These are phyloP conservation scores for Drosophila nigromelanica DNA, from an alignment of 1,140 invertebrate genomes.

Conservation along the genomic window DNA sequence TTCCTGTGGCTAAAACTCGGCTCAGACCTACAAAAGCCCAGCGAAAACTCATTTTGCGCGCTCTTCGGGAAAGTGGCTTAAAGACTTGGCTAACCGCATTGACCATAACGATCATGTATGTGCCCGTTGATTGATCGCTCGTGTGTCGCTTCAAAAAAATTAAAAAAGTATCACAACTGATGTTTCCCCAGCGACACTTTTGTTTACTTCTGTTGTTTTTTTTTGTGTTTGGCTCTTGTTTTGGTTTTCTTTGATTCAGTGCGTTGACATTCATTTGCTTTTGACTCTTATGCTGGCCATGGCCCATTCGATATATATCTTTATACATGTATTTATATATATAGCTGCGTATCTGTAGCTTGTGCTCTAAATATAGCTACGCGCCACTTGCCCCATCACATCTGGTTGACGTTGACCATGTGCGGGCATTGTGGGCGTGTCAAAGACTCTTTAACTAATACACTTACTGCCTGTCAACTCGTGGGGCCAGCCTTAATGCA, in stretches of 20 bases:
- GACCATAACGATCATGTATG: constrained; percentile 31
- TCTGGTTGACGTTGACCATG: constrained; percentile 60
- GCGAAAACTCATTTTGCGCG: constrained; percentile 30
- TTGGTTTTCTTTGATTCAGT: constrained; percentile 37
- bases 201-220: constrained; percentile 30
- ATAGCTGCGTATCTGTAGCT: constrained; percentile 43
- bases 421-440: constrained; percentile 62
- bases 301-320: constrained; percentile 48
- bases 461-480: constrained; percentile 39
- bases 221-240: constrained; percentile 4
- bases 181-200: constrained; percentile 34
- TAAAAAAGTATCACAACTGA: constrained; percentile 19
- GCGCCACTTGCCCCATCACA: constrained; percentile 43
- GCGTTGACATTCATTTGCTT: constrained; percentile 49
- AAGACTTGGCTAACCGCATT: constrained; percentile 56
- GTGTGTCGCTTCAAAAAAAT: constrained; percentile 53
- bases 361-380: constrained; percentile 66
- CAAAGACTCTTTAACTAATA: constrained; percentile 24
- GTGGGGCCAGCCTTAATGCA: constrained; percentile 49
- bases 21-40: constrained; percentile 32
- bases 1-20: constrained; percentile 44
- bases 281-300: constrained; percentile 44
- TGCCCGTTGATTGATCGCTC: constrained; percentile 68
- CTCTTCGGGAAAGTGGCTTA: constrained; percentile 41
- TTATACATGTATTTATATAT: constrained; percentile 13